Conservation (phyloP, 2,113 vertebrate genomes). For the Shinisaurus crocodilurus region DNA sequence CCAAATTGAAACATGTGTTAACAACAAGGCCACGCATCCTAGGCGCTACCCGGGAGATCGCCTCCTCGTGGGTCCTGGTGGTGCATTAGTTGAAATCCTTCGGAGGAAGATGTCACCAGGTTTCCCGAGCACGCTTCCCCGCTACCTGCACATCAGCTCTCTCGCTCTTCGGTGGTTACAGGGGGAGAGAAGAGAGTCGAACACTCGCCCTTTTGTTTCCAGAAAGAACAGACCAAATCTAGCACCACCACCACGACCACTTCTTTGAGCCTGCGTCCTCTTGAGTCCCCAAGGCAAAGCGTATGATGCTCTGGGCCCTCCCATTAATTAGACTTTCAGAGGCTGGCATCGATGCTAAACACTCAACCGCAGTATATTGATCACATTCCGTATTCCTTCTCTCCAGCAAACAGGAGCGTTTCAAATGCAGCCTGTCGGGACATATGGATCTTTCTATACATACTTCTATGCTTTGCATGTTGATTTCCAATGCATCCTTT, state of each 20-base stretch:
- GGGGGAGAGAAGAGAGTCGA: neutral
- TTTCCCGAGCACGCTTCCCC: slow-evolving; percentile 59
- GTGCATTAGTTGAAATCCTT: slow-evolving; percentile 66
- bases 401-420: neutral
- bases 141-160: slow-evolving; percentile 56
- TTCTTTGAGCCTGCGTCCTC: neutral
- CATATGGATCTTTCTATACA: neutral
- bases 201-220: neutral
- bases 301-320: neutral
- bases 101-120: slow-evolving; percentile 57
- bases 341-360: slow-evolving; percentile 21
- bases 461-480: neutral
- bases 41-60: slow-evolving; percentile 69
- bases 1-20: slow-evolving; percentile 77
- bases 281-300: neutral
- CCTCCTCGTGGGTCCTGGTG: slow-evolving; percentile 63
- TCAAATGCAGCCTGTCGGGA: neutral
- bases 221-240: slow-evolving; percentile 23
- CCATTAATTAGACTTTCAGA: slow-evolving; percentile 21
- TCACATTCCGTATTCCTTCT: slow-evolving; percentile 7
- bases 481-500: neutral
- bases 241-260: neutral
- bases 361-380: slow-evolving; percentile 2
- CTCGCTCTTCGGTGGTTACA: slow-evolving; percentile 37
- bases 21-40: slow-evolving; percentile 70